Evolutionary conservation across 2,797 vertebrate genomes (phyloP).

Genomic region (Sandelia bainsii): DNA sequence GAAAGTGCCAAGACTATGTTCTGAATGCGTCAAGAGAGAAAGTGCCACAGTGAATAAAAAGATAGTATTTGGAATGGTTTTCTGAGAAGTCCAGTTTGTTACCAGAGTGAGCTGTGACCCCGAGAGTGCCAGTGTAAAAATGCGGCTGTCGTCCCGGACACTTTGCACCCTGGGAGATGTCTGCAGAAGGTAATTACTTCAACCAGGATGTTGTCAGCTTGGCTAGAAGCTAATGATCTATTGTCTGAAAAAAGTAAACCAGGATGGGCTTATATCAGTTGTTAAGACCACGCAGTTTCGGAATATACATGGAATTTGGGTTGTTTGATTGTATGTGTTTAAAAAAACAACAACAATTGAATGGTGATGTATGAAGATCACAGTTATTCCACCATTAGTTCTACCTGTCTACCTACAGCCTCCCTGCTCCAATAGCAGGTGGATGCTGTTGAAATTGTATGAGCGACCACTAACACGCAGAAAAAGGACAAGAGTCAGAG

Average conservation of each 20-base stretch:
- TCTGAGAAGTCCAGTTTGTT: constrained; percentile 49
- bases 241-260: constrained; percentile 27
- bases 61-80: constrained; percentile 35
- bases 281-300: constrained; percentile 36
- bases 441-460: constrained; percentile 59
- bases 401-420: constrained; percentile 17
- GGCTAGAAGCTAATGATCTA: constrained; percentile 55
- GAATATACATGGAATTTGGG: background rate
- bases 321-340: constrained; percentile 8
- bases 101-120: constrained; percentile 55
- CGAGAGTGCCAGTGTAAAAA: constrained; percentile 53
- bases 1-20: constrained; percentile 3
- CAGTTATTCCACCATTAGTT: constrained; percentile 10
- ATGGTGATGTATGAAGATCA: constrained; percentile 21
- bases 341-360: constrained; percentile 19
- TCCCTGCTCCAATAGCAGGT: constrained; percentile 58
- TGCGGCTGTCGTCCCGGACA: constrained; percentile 62
- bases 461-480: constrained; percentile 48
- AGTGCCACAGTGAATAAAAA: constrained; percentile 32
- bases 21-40: constrained; percentile 5
- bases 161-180: constrained; percentile 72
- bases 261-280: constrained; percentile 14
- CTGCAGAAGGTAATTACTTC: constrained; percentile 77
- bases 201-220: constrained; percentile 62
- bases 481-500: constrained; percentile 62